Conservation (phyloP, 1,140 invertebrate genomes). For the Apis dorsata region DNA sequence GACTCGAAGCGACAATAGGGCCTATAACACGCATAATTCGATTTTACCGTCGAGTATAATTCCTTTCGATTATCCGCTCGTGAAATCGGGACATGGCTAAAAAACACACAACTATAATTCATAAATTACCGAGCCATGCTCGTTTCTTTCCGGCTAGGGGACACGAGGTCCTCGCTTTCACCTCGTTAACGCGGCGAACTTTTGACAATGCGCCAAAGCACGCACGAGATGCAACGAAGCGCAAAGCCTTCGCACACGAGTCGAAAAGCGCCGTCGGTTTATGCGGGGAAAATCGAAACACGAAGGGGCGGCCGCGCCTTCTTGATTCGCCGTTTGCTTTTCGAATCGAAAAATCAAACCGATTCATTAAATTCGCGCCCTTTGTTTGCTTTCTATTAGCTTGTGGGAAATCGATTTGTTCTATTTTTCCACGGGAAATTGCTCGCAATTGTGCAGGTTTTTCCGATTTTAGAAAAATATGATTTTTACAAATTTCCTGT, state of each 20-base stretch:
- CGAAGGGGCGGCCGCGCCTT: neutral
- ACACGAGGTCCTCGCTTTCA: neutral
- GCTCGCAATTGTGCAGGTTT: no score
- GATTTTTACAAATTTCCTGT: no score
- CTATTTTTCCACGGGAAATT: no score
- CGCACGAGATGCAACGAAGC: neutral
- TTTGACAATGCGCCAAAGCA: neutral
- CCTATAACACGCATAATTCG: no score
- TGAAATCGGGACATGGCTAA: neutral
- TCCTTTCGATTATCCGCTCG: neutral
- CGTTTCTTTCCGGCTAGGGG: neutral
- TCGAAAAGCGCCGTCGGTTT: no score
- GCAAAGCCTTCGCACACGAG: no score
- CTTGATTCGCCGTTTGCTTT: neutral
- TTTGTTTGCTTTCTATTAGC: neutral
- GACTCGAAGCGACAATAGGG: no score
- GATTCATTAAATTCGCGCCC: neutral
- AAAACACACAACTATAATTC: neutral
- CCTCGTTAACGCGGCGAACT: conserved; percentile 1
- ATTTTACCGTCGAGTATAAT: neutral
- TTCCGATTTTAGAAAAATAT: no score
- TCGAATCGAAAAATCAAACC: neutral
- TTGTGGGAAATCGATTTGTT: no score
- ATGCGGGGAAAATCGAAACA: neutral
- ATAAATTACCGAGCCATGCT: neutral